Evolutionary conservation across 2,113 vertebrate species (phyloP), one percentile per base, ranked within the genome.

Genomic region (Pomatostomus ruficeps): DNA sequence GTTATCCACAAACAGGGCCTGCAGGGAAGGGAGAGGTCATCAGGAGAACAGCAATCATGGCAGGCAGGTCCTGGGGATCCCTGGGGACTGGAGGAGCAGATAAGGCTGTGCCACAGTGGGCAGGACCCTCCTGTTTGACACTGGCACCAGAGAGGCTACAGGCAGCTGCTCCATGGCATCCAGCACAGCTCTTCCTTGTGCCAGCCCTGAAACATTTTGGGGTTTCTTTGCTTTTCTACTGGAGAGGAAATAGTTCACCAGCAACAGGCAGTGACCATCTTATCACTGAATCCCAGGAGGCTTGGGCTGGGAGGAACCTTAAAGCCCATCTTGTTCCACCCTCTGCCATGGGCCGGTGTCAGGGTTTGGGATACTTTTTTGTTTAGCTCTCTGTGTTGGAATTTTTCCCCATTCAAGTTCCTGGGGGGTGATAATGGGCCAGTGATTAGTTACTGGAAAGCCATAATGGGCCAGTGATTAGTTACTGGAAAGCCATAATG

Each of bases 1-100:
- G 97, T 99, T 99, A 87, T 99, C 99, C 29, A 99, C 95, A 77
- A 99, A 99, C 82, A 99, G 93, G 4, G 98, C 99, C 99, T 99
- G 38, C 35, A 20, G 52, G 29, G 8, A 6, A 73, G 75, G 65
- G 76, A 80, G 70, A 63, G 46, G 40, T 13, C 2, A 7, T 91
- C 42, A 94, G 89, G 38, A 67, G 35, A 19, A 58, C 35, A 35
- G 38, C 22, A 49, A 49, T 12, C 48, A 43, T 2, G 0, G 3
- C n/a, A 65, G 36, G 24, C 31, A 49, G 38, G 14, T 29, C 40
- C 51, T 74, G 81, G 67, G 63, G 45, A 31, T 9, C 7, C 31
- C 54, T 7, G 1, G 21, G 49, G 55, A 11, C 19, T 61, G 51
- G n/a, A 57, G 43, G 17, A 33, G 61, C 42, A 49, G 23, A 57